phyloP scores from a whole-genome alignment of 53 echinoderm and acorn worm genomes.

The Antedon mediterranea region DNA sequence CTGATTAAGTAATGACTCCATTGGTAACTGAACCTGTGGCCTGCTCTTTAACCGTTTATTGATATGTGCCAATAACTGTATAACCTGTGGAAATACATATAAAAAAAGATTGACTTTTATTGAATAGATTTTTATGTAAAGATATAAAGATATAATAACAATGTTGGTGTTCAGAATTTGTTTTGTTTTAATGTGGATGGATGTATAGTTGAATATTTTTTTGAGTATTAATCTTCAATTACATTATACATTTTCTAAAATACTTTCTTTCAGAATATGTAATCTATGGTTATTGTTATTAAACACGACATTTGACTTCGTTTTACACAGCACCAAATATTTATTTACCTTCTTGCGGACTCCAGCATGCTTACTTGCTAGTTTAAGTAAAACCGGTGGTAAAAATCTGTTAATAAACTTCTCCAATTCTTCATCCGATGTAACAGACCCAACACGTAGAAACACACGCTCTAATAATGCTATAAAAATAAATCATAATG shows the following conservation, averaged over 20 bases:
- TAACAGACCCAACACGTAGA: slow-evolving; percentile 76
- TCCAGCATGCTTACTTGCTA: slow-evolving; percentile 73
- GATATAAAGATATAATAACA: too few relatives aligned
- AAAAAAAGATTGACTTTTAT: neutral
- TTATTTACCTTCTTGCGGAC: slow-evolving; percentile 77
- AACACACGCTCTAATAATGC: slow-evolving; percentile 90
- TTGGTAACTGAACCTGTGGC: slow-evolving; percentile 69
- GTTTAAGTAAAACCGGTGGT: slow-evolving; percentile 82
- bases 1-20: slow-evolving; percentile 82
- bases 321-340: too few relatives aligned
- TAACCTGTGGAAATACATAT: slow-evolving; percentile 31
- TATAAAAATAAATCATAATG: too few relatives aligned
- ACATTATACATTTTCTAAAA: too few relatives aligned
- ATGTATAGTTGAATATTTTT: too few relatives aligned
- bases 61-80: slow-evolving; percentile 82
- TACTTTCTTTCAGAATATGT: too few relatives aligned
- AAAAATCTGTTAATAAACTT: slow-evolving; percentile 72
- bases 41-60: slow-evolving; percentile 89
- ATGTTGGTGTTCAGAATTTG: too few relatives aligned
- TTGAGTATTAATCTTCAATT: too few relatives aligned
- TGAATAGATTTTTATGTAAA: neutral
- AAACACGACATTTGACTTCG: too few relatives aligned
- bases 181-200: too few relatives aligned
- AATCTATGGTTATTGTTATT: too few relatives aligned
- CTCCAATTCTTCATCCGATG: slow-evolving; percentile 73